phyloP scores from a whole-genome alignment of 37 sponge, comb jelly and placozoan genomes.

The Crambe crambe region DNA sequence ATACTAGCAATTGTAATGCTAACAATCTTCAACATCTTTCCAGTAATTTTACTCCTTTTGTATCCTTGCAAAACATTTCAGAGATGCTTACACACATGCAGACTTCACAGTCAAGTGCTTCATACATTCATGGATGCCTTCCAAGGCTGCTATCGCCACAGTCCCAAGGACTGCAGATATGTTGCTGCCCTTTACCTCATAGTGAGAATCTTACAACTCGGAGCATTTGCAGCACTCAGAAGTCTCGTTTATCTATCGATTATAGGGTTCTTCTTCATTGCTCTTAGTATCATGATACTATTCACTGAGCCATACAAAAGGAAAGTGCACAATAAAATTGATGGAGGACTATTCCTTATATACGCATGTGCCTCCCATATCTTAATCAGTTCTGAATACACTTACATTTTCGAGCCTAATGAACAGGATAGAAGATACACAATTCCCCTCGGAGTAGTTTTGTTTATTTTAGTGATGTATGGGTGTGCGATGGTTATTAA shows the following conservation, averaged over 20 bases:
- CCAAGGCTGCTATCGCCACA: not conserved
- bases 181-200: not conserved
- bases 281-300: not conserved
- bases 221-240: not conserved
- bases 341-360: constrained; percentile 36
- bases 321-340: constrained; percentile 40
- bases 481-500: not conserved
- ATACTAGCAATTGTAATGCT: not conserved
- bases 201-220: not conserved
- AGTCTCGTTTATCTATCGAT: not conserved
- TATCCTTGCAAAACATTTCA: constrained; percentile 4
- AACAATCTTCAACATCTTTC: not conserved
- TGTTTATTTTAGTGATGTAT: too few relatives aligned
- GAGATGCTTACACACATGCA: not conserved
- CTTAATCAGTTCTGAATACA: not conserved
- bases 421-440: too few relatives aligned
- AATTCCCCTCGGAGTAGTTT: too few relatives aligned
- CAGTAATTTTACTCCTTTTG: not conserved
- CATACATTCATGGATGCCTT: constrained; percentile 9
- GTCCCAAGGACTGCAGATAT: not conserved
- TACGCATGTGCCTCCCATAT: not conserved
- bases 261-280: not conserved
- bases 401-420: not conserved
- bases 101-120: not conserved
- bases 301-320: constrained; percentile 50